phyloP scores from a whole-genome alignment of 2,888 invertebrate genomes.

The Napeogenes sylphis region DNA sequence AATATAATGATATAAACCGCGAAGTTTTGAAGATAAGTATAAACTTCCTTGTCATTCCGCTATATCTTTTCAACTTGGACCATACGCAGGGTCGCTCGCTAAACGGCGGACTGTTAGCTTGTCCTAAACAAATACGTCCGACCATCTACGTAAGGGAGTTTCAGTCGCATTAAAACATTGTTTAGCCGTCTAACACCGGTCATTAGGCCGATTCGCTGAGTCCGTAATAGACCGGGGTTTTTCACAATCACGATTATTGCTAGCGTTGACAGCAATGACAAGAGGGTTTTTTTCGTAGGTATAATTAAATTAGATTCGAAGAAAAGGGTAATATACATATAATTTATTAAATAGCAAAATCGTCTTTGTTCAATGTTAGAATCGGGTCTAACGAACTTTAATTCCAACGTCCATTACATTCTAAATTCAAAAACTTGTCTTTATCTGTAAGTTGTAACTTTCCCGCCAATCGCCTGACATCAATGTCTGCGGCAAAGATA shows the following conservation, averaged over 20 bases:
- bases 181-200: slow-evolving; percentile 66
- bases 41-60: slow-evolving; percentile 15
- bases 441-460: slow-evolving; percentile 71
- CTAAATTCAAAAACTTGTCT: slow-evolving; percentile 52
- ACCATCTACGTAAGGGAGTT: slow-evolving; percentile 68
- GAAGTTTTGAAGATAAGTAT: not conserved
- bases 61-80: slow-evolving; percentile 17
- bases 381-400: slow-evolving; percentile 36
- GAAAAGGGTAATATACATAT: not conserved
- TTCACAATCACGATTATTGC: slow-evolving; percentile 36
- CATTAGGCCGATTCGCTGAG: slow-evolving; percentile 65
- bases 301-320: not conserved
- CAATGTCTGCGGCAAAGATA: slow-evolving; percentile 70
- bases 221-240: slow-evolving; percentile 50
- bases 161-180: slow-evolving; percentile 69
- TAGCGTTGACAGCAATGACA: slow-evolving; percentile 16
- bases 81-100: slow-evolving; percentile 52
- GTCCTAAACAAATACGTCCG: slow-evolving; percentile 74
- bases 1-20: no score
- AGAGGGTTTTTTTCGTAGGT: slow-evolving; percentile 9
- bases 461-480: slow-evolving; percentile 66
- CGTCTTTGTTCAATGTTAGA: slow-evolving; percentile 14
- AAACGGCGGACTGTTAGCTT: slow-evolving; percentile 71
- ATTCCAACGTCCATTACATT: slow-evolving; percentile 49
- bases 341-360: slow-evolving; percentile 1